Evolutionary conservation across 2,888 invertebrate species (phyloP).

Genomic region (Drosophila melanosoma): DNA sequence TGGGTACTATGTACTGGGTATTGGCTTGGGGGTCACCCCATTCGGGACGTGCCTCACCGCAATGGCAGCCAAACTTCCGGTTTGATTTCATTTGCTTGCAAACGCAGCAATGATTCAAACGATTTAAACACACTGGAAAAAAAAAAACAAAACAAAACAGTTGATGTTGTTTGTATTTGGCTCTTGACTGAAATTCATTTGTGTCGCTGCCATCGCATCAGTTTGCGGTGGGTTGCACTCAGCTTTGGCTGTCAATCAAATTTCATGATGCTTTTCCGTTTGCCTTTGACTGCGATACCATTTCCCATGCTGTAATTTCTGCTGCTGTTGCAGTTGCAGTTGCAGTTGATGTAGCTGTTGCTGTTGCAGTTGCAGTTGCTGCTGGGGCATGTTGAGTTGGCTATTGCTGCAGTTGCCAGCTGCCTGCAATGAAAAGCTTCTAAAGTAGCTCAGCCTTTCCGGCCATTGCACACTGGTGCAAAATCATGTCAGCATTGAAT

Average conservation of each 20-base stretch:
- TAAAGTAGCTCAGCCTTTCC: constrained; percentile 56
- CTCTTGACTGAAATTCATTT: constrained; percentile 43
- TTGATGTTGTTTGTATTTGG: constrained; percentile 42
- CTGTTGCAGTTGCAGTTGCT: constrained; percentile 5
- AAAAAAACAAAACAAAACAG: constrained; percentile 49
- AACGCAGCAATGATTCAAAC: constrained; percentile 47
- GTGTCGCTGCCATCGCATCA: constrained; percentile 20
- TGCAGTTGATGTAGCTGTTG: constrained; percentile 6
- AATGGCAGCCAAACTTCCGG: constrained; percentile 61
- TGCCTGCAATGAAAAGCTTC: constrained; percentile 34
- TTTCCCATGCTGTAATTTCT: constrained; percentile 29
- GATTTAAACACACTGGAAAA: constrained; percentile 39
- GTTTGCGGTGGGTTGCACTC: constrained; percentile 50
- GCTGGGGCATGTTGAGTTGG: constrained; percentile 4
- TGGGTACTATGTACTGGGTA: constrained; percentile 4
- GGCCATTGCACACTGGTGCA: constrained; percentile 47
- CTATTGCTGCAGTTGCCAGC: not conserved
- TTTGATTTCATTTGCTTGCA: constrained; percentile 57
- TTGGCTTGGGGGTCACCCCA: constrained; percentile 12
- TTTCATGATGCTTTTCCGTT: constrained; percentile 61
- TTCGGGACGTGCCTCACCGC: constrained; percentile 49
- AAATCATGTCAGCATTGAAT: not conserved
- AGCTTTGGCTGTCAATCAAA: constrained; percentile 64
- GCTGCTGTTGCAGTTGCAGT: constrained; percentile 3
- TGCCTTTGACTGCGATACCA: constrained; percentile 59